Conservation (phyloP, 2,888 invertebrate species). For the Trichogramma evanescens region DNA sequence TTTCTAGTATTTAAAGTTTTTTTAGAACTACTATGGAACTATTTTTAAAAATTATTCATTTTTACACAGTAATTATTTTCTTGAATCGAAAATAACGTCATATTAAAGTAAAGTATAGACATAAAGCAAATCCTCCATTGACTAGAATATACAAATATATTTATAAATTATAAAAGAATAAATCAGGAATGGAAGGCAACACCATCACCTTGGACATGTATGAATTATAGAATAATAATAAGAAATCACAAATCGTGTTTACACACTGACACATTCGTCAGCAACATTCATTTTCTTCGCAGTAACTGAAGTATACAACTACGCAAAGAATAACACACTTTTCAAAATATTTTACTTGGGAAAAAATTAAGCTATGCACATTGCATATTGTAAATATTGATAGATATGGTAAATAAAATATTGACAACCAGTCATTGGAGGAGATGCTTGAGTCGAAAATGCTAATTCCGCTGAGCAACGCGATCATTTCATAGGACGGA, state of each 20-base stretch:
- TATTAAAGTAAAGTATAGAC: slow-evolving; percentile 31
- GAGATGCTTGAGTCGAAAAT: slow-evolving; percentile 33
- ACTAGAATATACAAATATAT: slow-evolving; percentile 36
- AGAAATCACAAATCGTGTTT: not conserved
- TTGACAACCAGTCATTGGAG: slow-evolving; percentile 40
- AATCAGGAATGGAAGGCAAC: slow-evolving; percentile 30
- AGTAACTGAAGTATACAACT: too few species aligned
- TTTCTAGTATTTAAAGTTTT: slow-evolving; percentile 35
- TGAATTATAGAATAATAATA: not conserved
- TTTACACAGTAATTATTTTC: slow-evolving; percentile 43
- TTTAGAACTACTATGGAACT: slow-evolving; percentile 45
- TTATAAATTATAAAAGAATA: slow-evolving; percentile 15
- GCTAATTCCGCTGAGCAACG: slow-evolving; percentile 39
- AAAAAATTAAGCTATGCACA: too few species aligned
- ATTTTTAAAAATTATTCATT: slow-evolving; percentile 37
- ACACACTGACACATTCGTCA: slow-evolving; percentile 2
- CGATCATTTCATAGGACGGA: slow-evolving; percentile 30
- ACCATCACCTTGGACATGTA: slow-evolving; percentile 36
- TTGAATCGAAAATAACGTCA: slow-evolving; percentile 24
- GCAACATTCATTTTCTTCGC: not conserved
- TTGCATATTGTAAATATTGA: too few species aligned
- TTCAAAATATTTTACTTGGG: too few species aligned
- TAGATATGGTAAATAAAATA: too few species aligned
- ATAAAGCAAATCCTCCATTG: slow-evolving; percentile 45
- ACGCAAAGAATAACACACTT: too few species aligned